Conservation (phyloP, 1,140 invertebrate genomes). For the Pogonomyrmex barbatus region DNA sequence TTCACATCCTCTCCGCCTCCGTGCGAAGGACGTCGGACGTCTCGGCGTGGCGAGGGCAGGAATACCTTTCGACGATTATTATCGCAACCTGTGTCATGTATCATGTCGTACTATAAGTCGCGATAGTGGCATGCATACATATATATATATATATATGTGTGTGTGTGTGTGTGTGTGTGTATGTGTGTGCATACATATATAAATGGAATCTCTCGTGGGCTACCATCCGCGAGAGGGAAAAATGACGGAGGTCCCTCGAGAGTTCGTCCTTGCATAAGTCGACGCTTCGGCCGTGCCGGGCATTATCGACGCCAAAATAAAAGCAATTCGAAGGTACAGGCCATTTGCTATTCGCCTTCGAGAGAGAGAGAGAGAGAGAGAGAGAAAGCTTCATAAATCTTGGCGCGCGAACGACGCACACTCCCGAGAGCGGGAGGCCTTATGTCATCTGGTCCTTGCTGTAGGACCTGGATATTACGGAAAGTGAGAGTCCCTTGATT, state of each 20-base stretch:
- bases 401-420: conserved; percentile 62
- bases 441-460: conserved; percentile 75
- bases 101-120: conserved; percentile 75
- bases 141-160: conserved; percentile 18
- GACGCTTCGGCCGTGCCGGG: conserved; percentile 28
- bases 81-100: conserved; percentile 73
- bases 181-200: not conserved
- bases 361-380: conserved; percentile 78
- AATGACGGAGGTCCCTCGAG: conserved; percentile 36
- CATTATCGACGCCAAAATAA: conserved; percentile 66
- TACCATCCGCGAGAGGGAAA: not conserved
- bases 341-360: conserved; percentile 71
- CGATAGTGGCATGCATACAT: conserved; percentile 56
- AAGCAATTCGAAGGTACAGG: conserved; percentile 60
- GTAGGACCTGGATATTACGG: conserved; percentile 54
- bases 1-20: conserved; percentile 37
- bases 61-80: conserved; percentile 75
- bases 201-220: not conserved
- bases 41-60: conserved; percentile 30
- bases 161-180: not conserved
- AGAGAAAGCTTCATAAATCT: conserved; percentile 83
- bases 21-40: conserved; percentile 41
- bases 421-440: conserved; percentile 63
- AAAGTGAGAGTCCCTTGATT: conserved; percentile 79
- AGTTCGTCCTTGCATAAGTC: conserved; percentile 61